Base-by-base conservation (phyloP, 2,888 invertebrate genomes). In the Thymelicus sylvestris region DNA sequence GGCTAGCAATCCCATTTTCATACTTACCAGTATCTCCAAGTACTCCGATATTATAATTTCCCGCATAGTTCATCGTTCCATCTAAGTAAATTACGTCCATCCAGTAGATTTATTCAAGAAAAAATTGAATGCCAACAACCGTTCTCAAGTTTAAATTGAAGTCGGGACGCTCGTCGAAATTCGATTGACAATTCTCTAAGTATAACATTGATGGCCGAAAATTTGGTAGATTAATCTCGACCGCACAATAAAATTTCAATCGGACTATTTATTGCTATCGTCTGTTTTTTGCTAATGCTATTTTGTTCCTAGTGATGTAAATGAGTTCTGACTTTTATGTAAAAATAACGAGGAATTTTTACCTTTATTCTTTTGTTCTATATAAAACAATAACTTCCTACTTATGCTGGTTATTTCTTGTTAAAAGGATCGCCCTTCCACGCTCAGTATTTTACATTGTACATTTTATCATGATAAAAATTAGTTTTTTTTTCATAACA, bases 131-230 rank as follows among this genome's bases (percentile, higher is more conserved):
- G 73, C 75, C 78, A 81, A 81, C 80, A 81, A 81, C 77, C 74
- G 75, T 80, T 80, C 68, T 47, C 73, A 84, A 86, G 80, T 84
- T 85, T 81, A 81, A 86, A 86, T 86, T 83, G 80, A 79, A 72
- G 73, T 74, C 74, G 73, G 74, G 74, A 69, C 72, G 75, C 77
- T 79, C 71, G 73, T 76, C 75, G 76, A 78, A 80, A 79, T 77
- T 80, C 77, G 71, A 77, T 77, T 75, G 76, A 76, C 65, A 72
- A 77, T 78, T 79, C 75, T 75, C 79, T 63, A 63, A 74, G 70
- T 67, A 74, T 73, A 72, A 67, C 48, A 64, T 59, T 72, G 65
- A 67, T 66, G 60, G 66, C 67, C 71, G 50, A 15, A 47, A 60
- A 47, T 62, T 41, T 48, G 39, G 7, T 13, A 31, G 8, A 50